phyloP scores from a whole-genome alignment of 2,888 invertebrate species.

The Lacanobia oleracea region DNA sequence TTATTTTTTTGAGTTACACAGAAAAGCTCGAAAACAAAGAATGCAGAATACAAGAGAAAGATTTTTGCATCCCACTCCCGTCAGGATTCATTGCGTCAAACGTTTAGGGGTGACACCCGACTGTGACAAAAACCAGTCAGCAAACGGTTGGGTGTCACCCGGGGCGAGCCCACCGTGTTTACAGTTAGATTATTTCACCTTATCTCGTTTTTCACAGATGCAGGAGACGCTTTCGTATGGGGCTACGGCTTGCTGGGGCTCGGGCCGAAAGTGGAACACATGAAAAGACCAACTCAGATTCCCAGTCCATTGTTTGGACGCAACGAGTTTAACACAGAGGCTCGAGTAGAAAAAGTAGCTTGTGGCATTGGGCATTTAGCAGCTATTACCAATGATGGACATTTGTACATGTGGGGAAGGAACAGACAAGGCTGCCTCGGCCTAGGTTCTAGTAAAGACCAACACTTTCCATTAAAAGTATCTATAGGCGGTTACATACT shows the following conservation, averaged over 20 bases:
- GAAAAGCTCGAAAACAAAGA: too few relatives aligned
- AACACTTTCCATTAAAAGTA: slow-evolving; percentile 96
- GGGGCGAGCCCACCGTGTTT: background rate
- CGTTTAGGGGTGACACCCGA: too few relatives aligned
- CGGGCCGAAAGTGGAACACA: slow-evolving; percentile 94
- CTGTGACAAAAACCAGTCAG: too few relatives aligned
- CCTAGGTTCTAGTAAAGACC: slow-evolving; percentile 94
- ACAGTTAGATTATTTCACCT: background rate
- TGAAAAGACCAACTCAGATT: slow-evolving; percentile 93
- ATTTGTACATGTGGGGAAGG: slow-evolving; percentile 97
- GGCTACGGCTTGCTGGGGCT: slow-evolving; percentile 98
- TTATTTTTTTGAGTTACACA: too few relatives aligned
- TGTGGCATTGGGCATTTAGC: slow-evolving; percentile 94
- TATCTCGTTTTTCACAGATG: slow-evolving; percentile 87
- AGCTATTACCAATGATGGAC: slow-evolving; percentile 95
- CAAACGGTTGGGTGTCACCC: too few relatives aligned
- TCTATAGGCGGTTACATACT: slow-evolving; percentile 94
- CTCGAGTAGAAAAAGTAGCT: slow-evolving; percentile 91
- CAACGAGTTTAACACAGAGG: slow-evolving; percentile 95
- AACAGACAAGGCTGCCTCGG: slow-evolving; percentile 96
- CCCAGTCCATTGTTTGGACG: slow-evolving; percentile 96
- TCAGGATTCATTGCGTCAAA: too few relatives aligned
- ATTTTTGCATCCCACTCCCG: too few relatives aligned
- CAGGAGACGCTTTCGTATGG: slow-evolving; percentile 97
- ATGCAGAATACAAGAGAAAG: too few relatives aligned